A percentile compares a stretch with the other conserved stretches of the same genome.
Evolutionary conservation across 2,888 invertebrate species (phyloP).

Genomic region (Aspidapion aeneum): DNA sequence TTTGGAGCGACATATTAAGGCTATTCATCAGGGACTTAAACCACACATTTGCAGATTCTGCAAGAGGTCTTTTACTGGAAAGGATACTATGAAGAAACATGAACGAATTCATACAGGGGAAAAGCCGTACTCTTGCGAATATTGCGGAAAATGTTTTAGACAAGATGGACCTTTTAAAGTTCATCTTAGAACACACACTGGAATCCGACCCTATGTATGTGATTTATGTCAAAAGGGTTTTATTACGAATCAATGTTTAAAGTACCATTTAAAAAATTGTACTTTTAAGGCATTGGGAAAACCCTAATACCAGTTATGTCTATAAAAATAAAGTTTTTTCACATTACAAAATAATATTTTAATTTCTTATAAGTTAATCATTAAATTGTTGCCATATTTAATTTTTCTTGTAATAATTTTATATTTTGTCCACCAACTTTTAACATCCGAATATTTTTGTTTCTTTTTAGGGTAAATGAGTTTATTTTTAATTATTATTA

Average conservation of each 20-base stretch:
- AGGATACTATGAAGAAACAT: constrained; percentile 38
- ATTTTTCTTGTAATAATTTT: no score
- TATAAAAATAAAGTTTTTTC: no score
- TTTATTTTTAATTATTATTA: no score
- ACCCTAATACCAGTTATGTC: no score
- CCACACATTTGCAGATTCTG: constrained; percentile 43
- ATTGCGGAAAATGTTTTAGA: constrained; percentile 42
- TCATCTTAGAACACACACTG: constrained; percentile 38
- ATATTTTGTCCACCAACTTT: no score
- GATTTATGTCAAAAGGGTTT: constrained; percentile 35
- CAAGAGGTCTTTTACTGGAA: constrained; percentile 52
- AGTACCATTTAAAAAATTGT: constrained; percentile 26
- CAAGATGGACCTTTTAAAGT: constrained; percentile 39
- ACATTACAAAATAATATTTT: no score
- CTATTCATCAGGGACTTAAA: constrained; percentile 52
- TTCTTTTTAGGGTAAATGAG: no score
- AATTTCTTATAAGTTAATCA: no score
- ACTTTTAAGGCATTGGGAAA: not conserved
- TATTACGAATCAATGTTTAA: constrained; percentile 32
- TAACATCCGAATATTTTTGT: no score
- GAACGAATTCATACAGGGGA: constrained; percentile 42
- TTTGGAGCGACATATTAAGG: constrained; percentile 21
- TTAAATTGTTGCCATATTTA: no score
- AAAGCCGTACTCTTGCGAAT: constrained; percentile 41
- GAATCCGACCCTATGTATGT: constrained; percentile 38